Conservation (phyloP, 2,113 vertebrate species). For the Amblyopsis rosae region DNA sequence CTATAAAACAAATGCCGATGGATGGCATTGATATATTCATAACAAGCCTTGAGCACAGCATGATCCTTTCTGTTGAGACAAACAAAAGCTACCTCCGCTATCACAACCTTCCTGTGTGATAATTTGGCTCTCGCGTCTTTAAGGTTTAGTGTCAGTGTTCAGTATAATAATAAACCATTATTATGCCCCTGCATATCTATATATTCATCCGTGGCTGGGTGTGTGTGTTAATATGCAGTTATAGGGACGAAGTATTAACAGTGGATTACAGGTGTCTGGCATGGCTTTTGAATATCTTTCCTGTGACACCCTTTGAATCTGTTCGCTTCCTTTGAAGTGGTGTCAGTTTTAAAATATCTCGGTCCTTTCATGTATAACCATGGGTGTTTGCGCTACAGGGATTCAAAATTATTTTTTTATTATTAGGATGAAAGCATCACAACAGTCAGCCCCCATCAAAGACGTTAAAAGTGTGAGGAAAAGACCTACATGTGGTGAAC, state of each 20-base stretch:
- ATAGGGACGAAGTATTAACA: slow-evolving; percentile 62
- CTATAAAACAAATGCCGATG: slow-evolving; percentile 42
- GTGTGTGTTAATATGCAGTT: slow-evolving; percentile 51
- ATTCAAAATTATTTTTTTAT: slow-evolving; percentile 14
- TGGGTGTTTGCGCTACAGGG: slow-evolving; percentile 60
- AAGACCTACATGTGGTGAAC: slow-evolving; percentile 54
- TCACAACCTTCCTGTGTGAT: slow-evolving; percentile 13
- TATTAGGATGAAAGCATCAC: slow-evolving; percentile 60
- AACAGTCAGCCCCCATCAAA: slow-evolving; percentile 53
- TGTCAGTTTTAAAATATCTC: slow-evolving; percentile 73
- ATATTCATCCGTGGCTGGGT: slow-evolving; percentile 4
- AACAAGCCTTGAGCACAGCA: slow-evolving; percentile 30
- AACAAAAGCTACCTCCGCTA: neutral
- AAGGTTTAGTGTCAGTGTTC: neutral
- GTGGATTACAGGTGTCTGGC: slow-evolving; percentile 73
- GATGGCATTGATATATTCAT: slow-evolving; percentile 62
- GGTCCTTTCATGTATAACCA: slow-evolving; percentile 69
- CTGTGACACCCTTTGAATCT: slow-evolving; percentile 71
- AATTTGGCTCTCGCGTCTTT: slow-evolving; percentile 20
- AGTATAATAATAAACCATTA: slow-evolving; percentile 42
- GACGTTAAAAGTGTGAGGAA: slow-evolving; percentile 46
- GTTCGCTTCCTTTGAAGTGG: slow-evolving; percentile 69
- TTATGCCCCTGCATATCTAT: neutral
- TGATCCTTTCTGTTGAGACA: slow-evolving; percentile 25
- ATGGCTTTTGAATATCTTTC: slow-evolving; percentile 66